A percentile compares a stretch with the other conserved stretches of the same genome.
phyloP scores from a whole-genome alignment of 37 sponge, comb jelly and placozoan genomes.

The Halichondria panicea region DNA sequence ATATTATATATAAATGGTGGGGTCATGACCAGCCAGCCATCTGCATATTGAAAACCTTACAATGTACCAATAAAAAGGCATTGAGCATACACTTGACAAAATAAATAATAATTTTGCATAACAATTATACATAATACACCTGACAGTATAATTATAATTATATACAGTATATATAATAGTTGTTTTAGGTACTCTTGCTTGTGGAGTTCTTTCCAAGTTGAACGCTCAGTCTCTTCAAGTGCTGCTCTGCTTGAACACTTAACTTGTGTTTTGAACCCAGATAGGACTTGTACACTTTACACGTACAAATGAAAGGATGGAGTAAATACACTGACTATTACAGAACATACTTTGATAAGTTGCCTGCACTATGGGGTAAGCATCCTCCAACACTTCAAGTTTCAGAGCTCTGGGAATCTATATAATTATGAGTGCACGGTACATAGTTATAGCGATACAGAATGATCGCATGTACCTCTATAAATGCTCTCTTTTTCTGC shows the following conservation, averaged over 20 bases:
- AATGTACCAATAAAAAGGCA: too few relatives aligned
- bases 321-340: neutral
- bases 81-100: too few relatives aligned
- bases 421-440: neutral
- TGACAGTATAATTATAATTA: neutral
- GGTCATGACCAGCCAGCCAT: too few relatives aligned
- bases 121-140: neutral
- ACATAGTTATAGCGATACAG: neutral
- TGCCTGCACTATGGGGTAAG: conserved; percentile 12
- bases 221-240: conserved; percentile 6
- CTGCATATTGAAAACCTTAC: too few relatives aligned
- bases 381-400: conserved; percentile 34
- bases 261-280: conserved; percentile 26
- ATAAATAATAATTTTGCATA: neutral
- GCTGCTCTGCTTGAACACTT: conserved; percentile 19
- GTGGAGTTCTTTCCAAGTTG: conserved; percentile 7
- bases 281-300: conserved; percentile 37
- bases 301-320: neutral
- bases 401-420: conserved; percentile 41
- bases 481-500: conserved; percentile 4
- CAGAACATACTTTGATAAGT: conserved; percentile 22
- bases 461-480: conserved; percentile 6
- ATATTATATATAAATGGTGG: too few relatives aligned
- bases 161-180: too few relatives aligned
- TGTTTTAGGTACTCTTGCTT: too few relatives aligned